Evolutionary conservation across 1,140 invertebrate genomes (phyloP), one percentile per base, ranked within the genome.

Genomic region (Rhopalosiphum maidis): DNA sequence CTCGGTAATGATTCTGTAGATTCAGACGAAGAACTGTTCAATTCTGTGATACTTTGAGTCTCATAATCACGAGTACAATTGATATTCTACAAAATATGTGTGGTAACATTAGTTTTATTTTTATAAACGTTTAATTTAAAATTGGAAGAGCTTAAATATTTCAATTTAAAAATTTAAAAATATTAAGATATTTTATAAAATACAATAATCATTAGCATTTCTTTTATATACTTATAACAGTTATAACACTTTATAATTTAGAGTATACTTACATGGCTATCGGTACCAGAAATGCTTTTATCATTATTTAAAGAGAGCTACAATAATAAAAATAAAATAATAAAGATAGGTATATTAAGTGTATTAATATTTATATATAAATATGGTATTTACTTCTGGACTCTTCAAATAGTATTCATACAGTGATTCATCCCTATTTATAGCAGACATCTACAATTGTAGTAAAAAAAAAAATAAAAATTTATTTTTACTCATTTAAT

Each of bases 1-100:
- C 90, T 91, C 0, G 90, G 90, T 8, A 91, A 91, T 48, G 90
- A 91, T 23, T 91, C 90, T 25, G 37, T 91, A 11, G 0, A 48
- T 21, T 90, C 48, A 25, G 60, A 35, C 1, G 41, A 46, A 54
- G 41, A 91, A 48, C 4, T 85, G 11, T 43, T 25, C 23, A 23
- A 43, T 0, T 41, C 8, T n/a, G 3, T n/a, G 85, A 8, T 87
- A 30, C 5, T 15, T 90, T 15, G 60, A 77, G 18, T 15, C 15
- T 77, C 60, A n/a, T 7, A 89, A 51, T 35, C 23, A 25, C 11
- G 22, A 86, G 3, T 43, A 41, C 7, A 37, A 25, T 85, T 85
- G 21, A 41, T n/a, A 88, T 51, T 35, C 86, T 87, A 46, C 11
- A 87, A 87, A 87, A 86, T 46, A 85, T 30, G 21, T 9, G 6